Conservation (phyloP, 2,113 vertebrate species). For the Pyrgilauda ruficollis region DNA sequence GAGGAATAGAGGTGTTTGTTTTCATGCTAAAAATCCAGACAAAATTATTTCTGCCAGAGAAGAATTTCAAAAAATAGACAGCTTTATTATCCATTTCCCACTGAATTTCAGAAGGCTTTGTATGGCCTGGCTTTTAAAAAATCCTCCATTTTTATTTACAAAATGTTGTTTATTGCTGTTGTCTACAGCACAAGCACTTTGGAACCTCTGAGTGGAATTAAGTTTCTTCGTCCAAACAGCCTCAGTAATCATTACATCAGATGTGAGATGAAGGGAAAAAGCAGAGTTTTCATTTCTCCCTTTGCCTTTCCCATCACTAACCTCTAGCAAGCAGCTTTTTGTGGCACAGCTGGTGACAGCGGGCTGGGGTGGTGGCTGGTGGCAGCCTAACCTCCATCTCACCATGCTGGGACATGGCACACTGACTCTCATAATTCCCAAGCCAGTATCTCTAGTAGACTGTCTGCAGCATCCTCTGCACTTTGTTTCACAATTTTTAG, state of each 20-base stretch:
- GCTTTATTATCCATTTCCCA: not conserved
- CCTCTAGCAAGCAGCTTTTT: not conserved
- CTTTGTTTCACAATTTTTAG: not conserved
- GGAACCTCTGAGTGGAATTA: not conserved
- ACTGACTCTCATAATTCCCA: not conserved
- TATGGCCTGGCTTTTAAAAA: not conserved
- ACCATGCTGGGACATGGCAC: rapidly evolving
- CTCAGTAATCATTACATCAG: not conserved
- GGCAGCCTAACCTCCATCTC: not conserved
- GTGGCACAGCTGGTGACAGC: not conserved
- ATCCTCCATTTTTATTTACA: not conserved
- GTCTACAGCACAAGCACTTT: not conserved
- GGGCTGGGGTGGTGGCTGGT: not conserved
- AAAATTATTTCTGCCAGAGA: not conserved
- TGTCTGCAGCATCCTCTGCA: not conserved
- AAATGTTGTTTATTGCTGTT: not conserved
- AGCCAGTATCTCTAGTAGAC: not conserved
- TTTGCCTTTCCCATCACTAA: not conserved
- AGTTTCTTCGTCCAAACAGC: not conserved
- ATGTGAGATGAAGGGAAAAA: not conserved
- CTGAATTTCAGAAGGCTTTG: not conserved
- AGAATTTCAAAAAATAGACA: not conserved
- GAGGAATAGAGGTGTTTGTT: not conserved
- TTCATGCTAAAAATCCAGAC: not conserved
- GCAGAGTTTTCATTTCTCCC: not conserved